Base-by-base conservation (phyloP, 2,888 invertebrate genomes). In the Meiosimyza platycephala region DNA sequence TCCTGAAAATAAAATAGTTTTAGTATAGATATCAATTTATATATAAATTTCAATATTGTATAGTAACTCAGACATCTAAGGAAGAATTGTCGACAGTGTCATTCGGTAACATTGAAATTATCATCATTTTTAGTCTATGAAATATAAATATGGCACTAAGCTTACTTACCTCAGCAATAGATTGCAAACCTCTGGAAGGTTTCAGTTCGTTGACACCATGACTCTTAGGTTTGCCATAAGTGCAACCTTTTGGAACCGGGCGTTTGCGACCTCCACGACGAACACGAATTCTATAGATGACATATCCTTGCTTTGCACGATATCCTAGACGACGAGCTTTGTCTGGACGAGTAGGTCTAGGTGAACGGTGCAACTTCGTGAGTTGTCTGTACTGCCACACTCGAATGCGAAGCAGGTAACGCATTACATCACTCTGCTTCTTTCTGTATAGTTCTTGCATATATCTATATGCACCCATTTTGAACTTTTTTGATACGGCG, bases 401-500 rank as follows among this genome's bases (percentile, higher is more conserved):
- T 83, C 99, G 92, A 76, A 99, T 92, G 86, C 99, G 95, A 80
- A 98, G 92, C 86, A 99, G 90, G 88, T 97, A 99, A 81, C 99
- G 93, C 91, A 99, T 93, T 82, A 98, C 98, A 93, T 99, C 99
- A 88, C 97, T 96, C 90, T 99, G 99, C 91, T 99, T 99, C 90
- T 99, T 99, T 84, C 99, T 94, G 89, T 98, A 99, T 85, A 99
- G 90, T 89, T 99, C 99, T 89, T 98, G 97, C 91, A 99, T 97
- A 90, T 99, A 99, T 89, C 98, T 97, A 91, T 99, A 99, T 85
- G 98, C 99, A 89, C 99, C 99, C 99, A 99, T 99, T 87, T 85
- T 88, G 86, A 85, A 86, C 48, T 74, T 67, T 3, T 64, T n/a
- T 78, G 78, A 74, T 74, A 72, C 57, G 76, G 77, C 88, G 90